Base-by-base conservation (phyloP, 2,113 vertebrate species). In the Dromaius novaehollandiae region DNA sequence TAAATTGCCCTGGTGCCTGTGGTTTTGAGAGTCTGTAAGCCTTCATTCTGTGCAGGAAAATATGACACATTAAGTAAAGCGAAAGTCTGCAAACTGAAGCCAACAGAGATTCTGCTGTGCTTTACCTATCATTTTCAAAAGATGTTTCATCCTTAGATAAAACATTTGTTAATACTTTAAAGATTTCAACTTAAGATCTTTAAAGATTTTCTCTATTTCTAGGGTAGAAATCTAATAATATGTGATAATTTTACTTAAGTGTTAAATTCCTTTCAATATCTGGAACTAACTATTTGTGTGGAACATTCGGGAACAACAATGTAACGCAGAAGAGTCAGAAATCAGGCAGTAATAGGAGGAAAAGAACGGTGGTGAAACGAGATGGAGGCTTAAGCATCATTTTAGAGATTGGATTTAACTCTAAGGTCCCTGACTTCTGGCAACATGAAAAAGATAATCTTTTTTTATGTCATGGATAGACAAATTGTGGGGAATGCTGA, bases 141-240 rank as follows among this genome's bases (percentile, higher is more conserved):
- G 88, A 22, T 44, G 28, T 97, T 97, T 98, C 95, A 98, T 98
- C 95, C 66, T 87, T 80, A 95, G 96, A 97, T 97, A 98, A 98
- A 98, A 88, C 95, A 95, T 95, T 94, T 98, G 80, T 94, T 98
- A 98, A 95, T 95, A 89, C 97, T 98, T 98, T 97, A 97, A 98
- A 97, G 95, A 95, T 96, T 97, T 95, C 88, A 95, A 42, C 92
- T 71, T 96, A 96, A 92, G 61, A 95, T 96, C 95, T 97, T 93
- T 94, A 97, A 96, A 97, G 89, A 83, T 75, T 84, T 82, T 96
- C 28, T 90, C 55, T 87, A 91, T 89, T 95, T 86, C 81, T 94
- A 48, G 89, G 73, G 84, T 83, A 78, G 91, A 97, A 93, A 71
- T 34, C 36, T 86, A 86, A 77, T 91, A 77, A 93, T 94, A 91